A percentile compares a stretch with the other conserved stretches of the same genome.
phyloP scores from a whole-genome alignment of 2,888 invertebrate species.

The Thymelicus lineola region DNA sequence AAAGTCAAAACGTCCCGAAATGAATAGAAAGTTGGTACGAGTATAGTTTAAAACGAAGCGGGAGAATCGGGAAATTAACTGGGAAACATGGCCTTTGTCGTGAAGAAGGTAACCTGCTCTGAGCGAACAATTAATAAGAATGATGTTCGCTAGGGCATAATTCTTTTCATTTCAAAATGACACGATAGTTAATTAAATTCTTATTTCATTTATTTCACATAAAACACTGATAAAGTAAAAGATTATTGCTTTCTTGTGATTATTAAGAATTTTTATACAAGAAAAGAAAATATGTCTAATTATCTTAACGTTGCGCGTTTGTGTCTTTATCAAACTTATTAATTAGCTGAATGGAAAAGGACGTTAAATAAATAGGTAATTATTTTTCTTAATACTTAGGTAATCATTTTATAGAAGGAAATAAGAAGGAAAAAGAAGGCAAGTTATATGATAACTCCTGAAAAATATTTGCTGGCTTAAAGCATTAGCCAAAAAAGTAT shows the following conservation, averaged over 20 bases:
- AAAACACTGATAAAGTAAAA: background rate
- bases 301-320: background rate
- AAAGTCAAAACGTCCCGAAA: slow-evolving; percentile 14
- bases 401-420: too few species aligned
- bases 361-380: background rate
- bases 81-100: slow-evolving; percentile 32
- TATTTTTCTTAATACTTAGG: background rate
- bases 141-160: slow-evolving; percentile 28
- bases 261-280: background rate
- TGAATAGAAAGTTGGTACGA: slow-evolving; percentile 20
- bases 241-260: background rate
- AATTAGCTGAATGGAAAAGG: background rate
- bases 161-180: slow-evolving; percentile 24
- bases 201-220: background rate
- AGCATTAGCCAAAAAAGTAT: too few species aligned
- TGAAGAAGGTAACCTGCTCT: slow-evolving; percentile 30
- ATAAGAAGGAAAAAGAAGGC: too few species aligned
- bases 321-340: background rate
- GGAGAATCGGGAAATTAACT: slow-evolving; percentile 33
- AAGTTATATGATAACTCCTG: too few species aligned
- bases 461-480: too few species aligned
- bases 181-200: slow-evolving; percentile 8
- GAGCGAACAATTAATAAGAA: slow-evolving; percentile 33
- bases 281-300: background rate
- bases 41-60: slow-evolving; percentile 34